Percentiles rank a stretch among this genome's conserved stretches.
These are phyloP conservation scores for Lethenteron camtschaticum DNA, from an alignment of 2,113 vertebrate genomes.

Conservation along the genomic window DNA sequence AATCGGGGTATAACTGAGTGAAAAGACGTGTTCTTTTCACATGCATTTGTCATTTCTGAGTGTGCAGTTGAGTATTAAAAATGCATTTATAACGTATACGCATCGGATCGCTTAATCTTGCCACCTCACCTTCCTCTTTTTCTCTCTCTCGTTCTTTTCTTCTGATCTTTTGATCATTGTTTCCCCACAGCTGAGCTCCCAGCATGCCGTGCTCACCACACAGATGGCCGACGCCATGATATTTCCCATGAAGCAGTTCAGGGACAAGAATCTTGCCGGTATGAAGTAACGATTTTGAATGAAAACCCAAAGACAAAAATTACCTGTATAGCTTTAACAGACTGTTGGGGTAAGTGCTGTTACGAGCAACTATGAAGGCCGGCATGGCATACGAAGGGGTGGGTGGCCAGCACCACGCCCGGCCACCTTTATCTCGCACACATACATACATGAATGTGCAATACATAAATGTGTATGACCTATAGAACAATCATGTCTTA, in stretches of 20 bases:
- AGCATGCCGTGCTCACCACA: slow-evolving; percentile 83
- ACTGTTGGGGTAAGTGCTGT: no score
- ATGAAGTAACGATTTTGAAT: slow-evolving; percentile 11
- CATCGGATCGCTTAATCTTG: background rate
- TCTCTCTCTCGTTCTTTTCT: background rate
- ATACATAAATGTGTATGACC: no score
- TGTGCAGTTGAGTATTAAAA: background rate
- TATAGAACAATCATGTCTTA: no score
- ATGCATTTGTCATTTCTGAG: background rate
- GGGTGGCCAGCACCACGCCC: no score
- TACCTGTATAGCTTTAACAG: no score
- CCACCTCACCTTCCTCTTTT: background rate
- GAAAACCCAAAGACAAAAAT: no score
- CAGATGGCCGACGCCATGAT: slow-evolving; percentile 97
- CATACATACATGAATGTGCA: no score
- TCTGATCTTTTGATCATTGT: slow-evolving; percentile 1
- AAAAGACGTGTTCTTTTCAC: background rate
- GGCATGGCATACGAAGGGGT: no score
- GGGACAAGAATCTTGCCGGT: slow-evolving; percentile 94
- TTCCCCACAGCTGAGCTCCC: slow-evolving; percentile 59
- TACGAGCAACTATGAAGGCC: no score
- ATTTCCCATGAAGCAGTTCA: slow-evolving; percentile 93
- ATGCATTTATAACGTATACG: background rate
- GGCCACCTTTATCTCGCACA: no score
- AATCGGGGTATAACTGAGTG: background rate